Conservation (phyloP, 2,113 vertebrate species). For the Chaetops frenatus region DNA sequence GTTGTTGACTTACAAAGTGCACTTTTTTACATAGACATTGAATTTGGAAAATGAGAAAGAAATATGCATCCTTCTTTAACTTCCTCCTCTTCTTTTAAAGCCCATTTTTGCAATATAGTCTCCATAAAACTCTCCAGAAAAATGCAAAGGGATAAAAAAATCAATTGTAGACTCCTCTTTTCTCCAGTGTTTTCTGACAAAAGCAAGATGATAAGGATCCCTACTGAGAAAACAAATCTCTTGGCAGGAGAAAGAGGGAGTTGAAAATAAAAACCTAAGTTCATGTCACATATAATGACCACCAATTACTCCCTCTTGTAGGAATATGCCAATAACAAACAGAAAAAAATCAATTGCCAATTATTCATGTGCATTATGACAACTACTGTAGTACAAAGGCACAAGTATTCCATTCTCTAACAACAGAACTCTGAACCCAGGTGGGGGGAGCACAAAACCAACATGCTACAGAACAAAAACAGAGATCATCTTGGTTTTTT, state of each 20-base stretch:
- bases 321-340: background rate
- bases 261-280: background rate
- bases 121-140: background rate
- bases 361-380: background rate
- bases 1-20: background rate
- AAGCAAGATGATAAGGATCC: background rate
- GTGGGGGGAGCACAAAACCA: fast-evolving
- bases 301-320: background rate
- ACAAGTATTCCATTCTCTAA: background rate
- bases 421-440: background rate
- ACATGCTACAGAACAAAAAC: background rate
- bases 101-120: background rate
- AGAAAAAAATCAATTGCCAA: background rate
- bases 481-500: background rate
- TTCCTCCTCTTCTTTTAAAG: background rate
- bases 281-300: background rate
- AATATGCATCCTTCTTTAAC: background rate
- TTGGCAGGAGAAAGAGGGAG: background rate
- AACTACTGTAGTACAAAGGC: background rate
- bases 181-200: background rate
- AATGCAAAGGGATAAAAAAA: background rate
- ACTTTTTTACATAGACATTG: background rate
- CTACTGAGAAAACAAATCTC: background rate
- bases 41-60: background rate
- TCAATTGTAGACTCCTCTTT: background rate